Conservation (phyloP, 2,888 invertebrate species). For the Calameuta filiformis region DNA sequence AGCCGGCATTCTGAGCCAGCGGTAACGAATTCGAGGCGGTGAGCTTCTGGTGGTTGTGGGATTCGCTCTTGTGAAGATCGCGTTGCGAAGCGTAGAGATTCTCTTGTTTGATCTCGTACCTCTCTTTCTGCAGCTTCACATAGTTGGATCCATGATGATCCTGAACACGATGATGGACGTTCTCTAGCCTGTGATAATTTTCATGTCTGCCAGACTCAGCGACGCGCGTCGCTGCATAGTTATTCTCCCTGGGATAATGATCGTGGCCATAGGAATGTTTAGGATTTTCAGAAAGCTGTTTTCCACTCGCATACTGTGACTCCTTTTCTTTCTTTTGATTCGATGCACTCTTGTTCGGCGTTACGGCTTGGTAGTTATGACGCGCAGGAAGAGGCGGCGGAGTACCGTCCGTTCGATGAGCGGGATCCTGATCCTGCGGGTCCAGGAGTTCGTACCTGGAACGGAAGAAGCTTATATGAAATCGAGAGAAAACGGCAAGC, state of each 20-base stretch:
- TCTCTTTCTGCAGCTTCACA: slow-evolving; percentile 60
- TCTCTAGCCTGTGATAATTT: slow-evolving; percentile 63
- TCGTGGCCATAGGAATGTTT: slow-evolving; percentile 52
- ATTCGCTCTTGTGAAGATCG: slow-evolving; percentile 14
- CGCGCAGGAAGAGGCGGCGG: slow-evolving; percentile 71
- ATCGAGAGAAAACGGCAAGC: neutral
- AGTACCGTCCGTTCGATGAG: slow-evolving; percentile 60
- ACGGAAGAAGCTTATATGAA: neutral
- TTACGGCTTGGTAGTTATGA: slow-evolving; percentile 51
- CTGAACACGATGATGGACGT: slow-evolving; percentile 54
- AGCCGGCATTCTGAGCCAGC: slow-evolving; percentile 51
- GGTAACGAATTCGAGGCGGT: slow-evolving; percentile 62
- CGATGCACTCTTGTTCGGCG: slow-evolving; percentile 42
- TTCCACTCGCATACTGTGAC: slow-evolving; percentile 48
- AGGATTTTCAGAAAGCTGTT: slow-evolving; percentile 42
- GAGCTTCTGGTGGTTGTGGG: slow-evolving; percentile 59
- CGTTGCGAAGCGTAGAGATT: slow-evolving; percentile 16
- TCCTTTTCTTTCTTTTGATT: slow-evolving; percentile 51
- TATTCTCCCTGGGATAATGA: slow-evolving; percentile 55
- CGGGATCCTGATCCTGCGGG: slow-evolving; percentile 62
- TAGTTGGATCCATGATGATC: slow-evolving; percentile 50
- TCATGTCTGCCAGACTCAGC: slow-evolving; percentile 55
- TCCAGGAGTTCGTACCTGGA: slow-evolving; percentile 69
- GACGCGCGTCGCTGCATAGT: slow-evolving; percentile 57
- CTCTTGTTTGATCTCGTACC: slow-evolving; percentile 59